These are phyloP conservation scores for Morpho helenor DNA, from an alignment of 2,888 invertebrate species.

Conservation along the genomic window DNA sequence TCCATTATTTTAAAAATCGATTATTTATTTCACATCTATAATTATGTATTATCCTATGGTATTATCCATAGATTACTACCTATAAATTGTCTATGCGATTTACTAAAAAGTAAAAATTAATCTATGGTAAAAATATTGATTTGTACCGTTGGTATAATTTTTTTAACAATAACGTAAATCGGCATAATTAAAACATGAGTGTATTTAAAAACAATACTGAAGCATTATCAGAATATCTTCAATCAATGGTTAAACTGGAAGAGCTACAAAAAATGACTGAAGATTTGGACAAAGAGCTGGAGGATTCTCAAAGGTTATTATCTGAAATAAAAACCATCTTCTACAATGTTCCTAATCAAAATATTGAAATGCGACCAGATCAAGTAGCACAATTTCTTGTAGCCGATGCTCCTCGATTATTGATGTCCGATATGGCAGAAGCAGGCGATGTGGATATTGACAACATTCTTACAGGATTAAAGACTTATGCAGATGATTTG, in stretches of 20 bases:
- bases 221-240: slow-evolving; percentile 48
- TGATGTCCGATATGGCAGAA: slow-evolving; percentile 56
- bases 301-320: slow-evolving; percentile 58
- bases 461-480: slow-evolving; percentile 50
- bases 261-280: slow-evolving; percentile 58
- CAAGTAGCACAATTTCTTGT: slow-evolving; percentile 50
- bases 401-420: slow-evolving; percentile 46
- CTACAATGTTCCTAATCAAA: slow-evolving; percentile 38
- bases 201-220: slow-evolving; percentile 34
- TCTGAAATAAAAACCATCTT: slow-evolving; percentile 54
- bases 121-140: too few species aligned
- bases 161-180: too few species aligned
- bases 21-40: too few species aligned
- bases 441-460: slow-evolving; percentile 49
- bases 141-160: too few species aligned
- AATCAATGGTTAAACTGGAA: slow-evolving; percentile 51
- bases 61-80: too few species aligned
- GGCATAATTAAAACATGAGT: slow-evolving; percentile 28
- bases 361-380: slow-evolving; percentile 40
- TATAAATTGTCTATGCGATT: too few species aligned
- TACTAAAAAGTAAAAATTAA: too few species aligned
- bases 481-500: slow-evolving; percentile 53
- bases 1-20: too few species aligned
- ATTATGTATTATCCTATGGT: too few species aligned
- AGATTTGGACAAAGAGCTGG: slow-evolving; percentile 52